A percentile compares a stretch with the other conserved stretches of the same genome.
Evolutionary conservation across 2,797 vertebrate species (phyloP).

Genomic region (Tadarida brasiliensis): DNA sequence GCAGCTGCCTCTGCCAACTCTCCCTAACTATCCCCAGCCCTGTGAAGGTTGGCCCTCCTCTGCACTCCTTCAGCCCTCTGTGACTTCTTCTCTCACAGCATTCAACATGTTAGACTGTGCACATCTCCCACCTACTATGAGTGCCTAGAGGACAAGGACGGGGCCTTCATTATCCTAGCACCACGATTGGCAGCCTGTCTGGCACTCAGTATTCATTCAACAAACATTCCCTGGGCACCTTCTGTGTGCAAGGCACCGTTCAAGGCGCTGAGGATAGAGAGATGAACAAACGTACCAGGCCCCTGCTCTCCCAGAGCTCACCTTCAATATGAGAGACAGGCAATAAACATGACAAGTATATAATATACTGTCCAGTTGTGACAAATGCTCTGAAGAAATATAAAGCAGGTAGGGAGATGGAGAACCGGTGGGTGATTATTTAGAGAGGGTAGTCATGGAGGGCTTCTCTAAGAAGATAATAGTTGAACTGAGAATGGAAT

Average conservation of each 20-base stretch:
- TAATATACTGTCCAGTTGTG: not conserved
- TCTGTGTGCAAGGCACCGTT: not conserved
- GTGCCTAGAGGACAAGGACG: not conserved
- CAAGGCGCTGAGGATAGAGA: not conserved
- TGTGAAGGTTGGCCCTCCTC: not conserved
- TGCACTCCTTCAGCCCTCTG: not conserved
- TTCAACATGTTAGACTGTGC: not conserved
- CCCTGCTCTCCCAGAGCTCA: not conserved
- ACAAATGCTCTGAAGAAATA: conserved; percentile 30
- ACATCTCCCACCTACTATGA: not conserved
- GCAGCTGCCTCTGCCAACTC: not conserved
- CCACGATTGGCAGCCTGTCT: not conserved
- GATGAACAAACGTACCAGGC: not conserved
- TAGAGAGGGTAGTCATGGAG: not conserved
- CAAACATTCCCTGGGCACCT: not conserved
- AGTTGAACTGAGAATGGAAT: not conserved
- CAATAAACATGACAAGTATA: not conserved
- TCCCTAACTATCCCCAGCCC: no score
- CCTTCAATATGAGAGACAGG: not conserved
- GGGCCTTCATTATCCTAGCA: not conserved
- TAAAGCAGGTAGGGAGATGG: not conserved
- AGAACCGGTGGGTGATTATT: not conserved
- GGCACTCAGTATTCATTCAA: not conserved
- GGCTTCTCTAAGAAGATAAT: not conserved
- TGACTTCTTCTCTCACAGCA: conserved; percentile 25